Conservation (phyloP, 2,113 vertebrate genomes). For the Xenus cinereus region DNA sequence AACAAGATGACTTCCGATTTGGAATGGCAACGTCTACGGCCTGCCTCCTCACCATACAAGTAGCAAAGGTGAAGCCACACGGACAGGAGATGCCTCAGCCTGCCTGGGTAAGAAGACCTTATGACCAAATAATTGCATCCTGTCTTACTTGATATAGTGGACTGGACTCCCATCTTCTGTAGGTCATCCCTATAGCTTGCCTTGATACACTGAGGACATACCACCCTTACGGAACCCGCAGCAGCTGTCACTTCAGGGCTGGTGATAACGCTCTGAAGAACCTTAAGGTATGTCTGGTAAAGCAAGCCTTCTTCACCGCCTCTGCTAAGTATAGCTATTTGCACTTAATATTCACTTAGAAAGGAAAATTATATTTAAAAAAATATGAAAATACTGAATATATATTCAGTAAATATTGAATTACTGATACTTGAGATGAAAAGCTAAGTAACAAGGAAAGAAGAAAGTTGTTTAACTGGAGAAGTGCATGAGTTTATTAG, state of each 20-base stretch:
- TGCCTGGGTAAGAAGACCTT: neutral
- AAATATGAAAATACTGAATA: neutral
- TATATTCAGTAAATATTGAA: neutral
- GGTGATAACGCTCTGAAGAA: neutral
- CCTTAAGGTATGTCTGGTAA: neutral
- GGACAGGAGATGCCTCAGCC: neutral
- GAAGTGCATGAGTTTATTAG: conserved; percentile 65
- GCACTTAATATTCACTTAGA: neutral
- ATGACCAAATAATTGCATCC: neutral
- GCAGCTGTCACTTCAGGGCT: neutral
- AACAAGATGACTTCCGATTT: neutral
- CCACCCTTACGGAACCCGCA: neutral
- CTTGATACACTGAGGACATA: neutral
- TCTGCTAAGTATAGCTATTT: neutral
- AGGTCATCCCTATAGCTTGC: neutral
- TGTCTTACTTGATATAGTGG: neutral
- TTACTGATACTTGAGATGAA: neutral
- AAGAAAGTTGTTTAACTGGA: neutral
- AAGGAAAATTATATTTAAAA: neutral
- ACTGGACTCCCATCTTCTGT: neutral
- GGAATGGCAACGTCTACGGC: neutral
- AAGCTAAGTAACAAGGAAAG: neutral
- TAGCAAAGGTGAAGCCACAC: neutral
- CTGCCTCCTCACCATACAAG: neutral
- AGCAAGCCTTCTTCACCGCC: neutral